Percentiles rank a stretch among this genome's conserved stretches.
Conservation (phyloP, 1,140 invertebrate genomes). For the Drosophila gunungcola region DNA sequence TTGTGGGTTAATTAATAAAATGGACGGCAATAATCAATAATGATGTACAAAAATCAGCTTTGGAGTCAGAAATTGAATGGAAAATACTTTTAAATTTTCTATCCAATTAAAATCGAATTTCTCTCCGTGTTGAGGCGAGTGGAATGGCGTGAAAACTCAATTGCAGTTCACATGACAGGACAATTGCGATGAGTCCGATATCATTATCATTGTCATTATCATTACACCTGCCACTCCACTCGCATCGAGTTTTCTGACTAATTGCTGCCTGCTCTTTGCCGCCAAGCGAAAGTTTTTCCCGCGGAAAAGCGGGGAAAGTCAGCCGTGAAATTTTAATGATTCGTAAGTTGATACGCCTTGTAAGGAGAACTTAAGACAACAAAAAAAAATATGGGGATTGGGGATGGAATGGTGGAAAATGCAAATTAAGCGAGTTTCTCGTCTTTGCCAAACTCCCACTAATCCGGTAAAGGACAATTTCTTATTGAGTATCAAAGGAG, state of each 20-base stretch:
- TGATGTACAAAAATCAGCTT: no score
- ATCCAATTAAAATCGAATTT: constrained; percentile 10
- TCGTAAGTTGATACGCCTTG: constrained; percentile 81
- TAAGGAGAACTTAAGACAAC: constrained; percentile 36
- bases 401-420: constrained; percentile 11
- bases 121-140: background rate
- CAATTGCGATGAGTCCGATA: constrained; percentile 36
- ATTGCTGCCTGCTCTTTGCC: constrained; percentile 62
- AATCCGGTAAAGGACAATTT: constrained; percentile 59
- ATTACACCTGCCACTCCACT: constrained; percentile 8
- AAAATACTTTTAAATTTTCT: no score
- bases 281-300: constrained; percentile 19
- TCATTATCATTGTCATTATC: constrained; percentile 49
- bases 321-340: constrained; percentile 83
- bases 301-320: constrained; percentile 53
- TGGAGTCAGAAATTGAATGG: no score
- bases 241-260: constrained; percentile 60
- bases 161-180: constrained; percentile 47
- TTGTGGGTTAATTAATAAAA: no score
- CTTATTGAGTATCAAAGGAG: constrained; percentile 80
- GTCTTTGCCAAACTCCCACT: constrained; percentile 50
- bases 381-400: background rate
- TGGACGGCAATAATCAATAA: no score
- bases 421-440: constrained; percentile 66
- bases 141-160: constrained; percentile 27